Evolutionary conservation across 2,113 vertebrate genomes (phyloP).

Genomic region (Pachycephala philippinensis): DNA sequence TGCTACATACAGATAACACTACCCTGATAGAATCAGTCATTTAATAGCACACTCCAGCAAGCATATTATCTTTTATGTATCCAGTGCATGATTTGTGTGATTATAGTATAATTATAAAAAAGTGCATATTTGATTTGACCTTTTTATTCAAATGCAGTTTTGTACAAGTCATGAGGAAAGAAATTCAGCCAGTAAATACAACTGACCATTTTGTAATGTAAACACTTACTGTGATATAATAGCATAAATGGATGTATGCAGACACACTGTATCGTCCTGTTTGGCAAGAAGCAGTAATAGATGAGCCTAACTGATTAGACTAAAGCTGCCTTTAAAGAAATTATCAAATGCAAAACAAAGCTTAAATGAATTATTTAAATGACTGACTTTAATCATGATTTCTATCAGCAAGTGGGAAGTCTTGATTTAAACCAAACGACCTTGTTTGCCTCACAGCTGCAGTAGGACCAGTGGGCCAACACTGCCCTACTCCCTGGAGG

Average conservation of each 20-base stretch:
- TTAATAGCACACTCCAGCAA: neutral
- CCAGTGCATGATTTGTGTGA: neutral
- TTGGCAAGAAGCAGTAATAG: neutral
- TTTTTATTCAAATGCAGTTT: neutral
- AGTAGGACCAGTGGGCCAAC: neutral
- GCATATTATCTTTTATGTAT: neutral
- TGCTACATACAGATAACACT: neutral
- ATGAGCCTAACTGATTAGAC: neutral
- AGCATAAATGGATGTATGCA: neutral
- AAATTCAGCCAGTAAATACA: neutral
- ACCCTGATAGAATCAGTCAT: neutral
- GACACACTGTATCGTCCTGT: neutral
- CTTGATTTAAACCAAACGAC: neutral
- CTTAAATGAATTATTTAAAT: neutral
- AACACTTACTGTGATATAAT: neutral
- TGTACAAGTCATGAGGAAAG: neutral
- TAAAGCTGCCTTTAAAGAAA: neutral
- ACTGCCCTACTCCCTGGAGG: neutral
- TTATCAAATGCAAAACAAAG: neutral
- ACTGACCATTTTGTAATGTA: neutral
- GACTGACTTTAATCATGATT: neutral
- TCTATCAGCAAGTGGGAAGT: neutral
- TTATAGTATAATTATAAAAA: neutral
- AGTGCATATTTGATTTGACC: neutral
- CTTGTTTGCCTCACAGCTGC: neutral